Evolutionary conservation across 1,140 invertebrate genomes (phyloP), one percentile per base, ranked within the genome.

Genomic region (Popillia japonica): DNA sequence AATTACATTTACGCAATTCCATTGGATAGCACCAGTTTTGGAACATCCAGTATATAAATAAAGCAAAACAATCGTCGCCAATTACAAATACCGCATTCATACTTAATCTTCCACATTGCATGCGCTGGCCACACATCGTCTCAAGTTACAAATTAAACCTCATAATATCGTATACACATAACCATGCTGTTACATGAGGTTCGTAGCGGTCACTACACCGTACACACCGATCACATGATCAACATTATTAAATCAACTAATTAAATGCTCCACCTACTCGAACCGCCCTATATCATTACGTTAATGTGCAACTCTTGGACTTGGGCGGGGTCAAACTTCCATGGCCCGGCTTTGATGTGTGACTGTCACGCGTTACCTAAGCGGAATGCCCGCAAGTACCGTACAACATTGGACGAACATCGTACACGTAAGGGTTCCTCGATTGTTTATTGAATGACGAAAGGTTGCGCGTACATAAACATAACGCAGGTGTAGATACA

Each of bases 191-290:
- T 1, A n/a, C 11, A 10, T 48, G 17, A 11, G 17, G 23, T 48
- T n/a, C n/a, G n/a, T n/a, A n/a, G n/a, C 42, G 75, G 77, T 78
- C 77, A 27, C 14, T 41, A 64, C 61, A 64, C 61, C 17, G 17
- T 78, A 75, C 74, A 81, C 80, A 76, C 61, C 61, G 61, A 80
- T 78, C 77, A 81, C 80, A 76, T 81, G 78, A 81, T 77, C 79
- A 74, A 72, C 55, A 78, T 78, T 79, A 80, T 81, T 81, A 83
- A 83, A 82, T 80, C 80, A 83, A 78, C 78, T 83, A 83, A 83
- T 83, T 83, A 83, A 82, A 81, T 74, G 82, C 82, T 83, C 82
- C 82, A 81, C 81, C 82, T 82, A 82, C 81, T 48, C 77, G 78
- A 61, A 78, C 81, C 82, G 79, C 80, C 82, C 79, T 80, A 73